These are phyloP conservation scores for Hypercompe scribonia DNA, from an alignment of 2,888 invertebrate genomes.

Conservation along the genomic window DNA sequence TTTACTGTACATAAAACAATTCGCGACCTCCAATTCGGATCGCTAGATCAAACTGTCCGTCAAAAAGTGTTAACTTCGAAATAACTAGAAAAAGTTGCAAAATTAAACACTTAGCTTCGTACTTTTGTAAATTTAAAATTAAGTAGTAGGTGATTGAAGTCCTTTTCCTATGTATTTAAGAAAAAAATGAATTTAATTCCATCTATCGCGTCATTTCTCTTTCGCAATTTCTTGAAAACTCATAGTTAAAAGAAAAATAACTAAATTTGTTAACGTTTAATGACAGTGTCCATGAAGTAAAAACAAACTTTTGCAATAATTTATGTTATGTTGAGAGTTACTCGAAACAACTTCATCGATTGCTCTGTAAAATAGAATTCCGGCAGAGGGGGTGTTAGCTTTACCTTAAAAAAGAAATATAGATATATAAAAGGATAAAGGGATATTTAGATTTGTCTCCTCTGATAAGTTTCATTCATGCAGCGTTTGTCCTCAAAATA, in stretches of 20 bases:
- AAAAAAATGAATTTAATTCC: too few relatives aligned
- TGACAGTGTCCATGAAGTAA: too few relatives aligned
- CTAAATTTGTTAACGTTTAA: too few relatives aligned
- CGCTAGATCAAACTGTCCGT: not conserved
- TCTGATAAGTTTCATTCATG: not conserved
- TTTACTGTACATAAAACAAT: too few relatives aligned
- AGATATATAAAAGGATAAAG: too few relatives aligned
- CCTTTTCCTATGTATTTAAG: too few relatives aligned
- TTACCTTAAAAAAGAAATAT: not conserved
- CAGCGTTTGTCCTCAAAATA: not conserved
- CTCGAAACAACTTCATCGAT: not conserved
- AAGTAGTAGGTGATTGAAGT: not conserved
- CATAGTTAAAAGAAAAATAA: too few relatives aligned
- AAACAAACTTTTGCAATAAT: not conserved
- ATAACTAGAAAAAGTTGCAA: not conserved
- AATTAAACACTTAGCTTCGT: not conserved
- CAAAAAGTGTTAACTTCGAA: not conserved
- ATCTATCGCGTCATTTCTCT: not conserved
- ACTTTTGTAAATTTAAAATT: too few relatives aligned
- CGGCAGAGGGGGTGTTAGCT: too few relatives aligned
- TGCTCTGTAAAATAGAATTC: too few relatives aligned
- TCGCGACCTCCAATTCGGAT: not conserved
- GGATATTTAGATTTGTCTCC: too few relatives aligned
- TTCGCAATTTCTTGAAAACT: not conserved
- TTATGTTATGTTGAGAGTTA: not conserved